Evolutionary conservation across 2,797 vertebrate genomes (phyloP), one percentile per base, ranked within the genome.

Genomic region (Perodicticus potto): DNA sequence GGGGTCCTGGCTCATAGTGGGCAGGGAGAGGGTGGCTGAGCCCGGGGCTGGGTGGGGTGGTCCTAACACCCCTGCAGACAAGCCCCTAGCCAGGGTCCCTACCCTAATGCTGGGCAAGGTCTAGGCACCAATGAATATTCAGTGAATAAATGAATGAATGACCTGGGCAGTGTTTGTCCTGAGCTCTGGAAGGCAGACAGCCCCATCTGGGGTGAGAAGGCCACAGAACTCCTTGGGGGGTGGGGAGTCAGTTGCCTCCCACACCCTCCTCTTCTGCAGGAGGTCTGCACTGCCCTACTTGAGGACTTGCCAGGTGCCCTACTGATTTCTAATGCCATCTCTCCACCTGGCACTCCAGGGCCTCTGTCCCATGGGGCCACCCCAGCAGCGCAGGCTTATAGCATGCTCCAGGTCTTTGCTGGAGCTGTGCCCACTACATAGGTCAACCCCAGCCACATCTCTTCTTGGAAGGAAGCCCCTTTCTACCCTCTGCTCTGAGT

Each of bases 271-370:
- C 19, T 55, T 14, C 55, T 16, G 13, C n/a, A 22, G 5, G 55
- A 57, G 29, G 63, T 17, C 63, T 32, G 27, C 10, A 32, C 43
- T 40, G n/a, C 10, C 5, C 10, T 61, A 40, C 45, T 17, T 77
- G 0, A 43, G 84, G 34, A 69, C 34, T 43, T 2, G 63, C 61
- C 1, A 40, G 1, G 22, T 16, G 57, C 34, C 67, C 72, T 0
- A 0, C 3, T 17, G 74, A 9, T 16, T 19, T 29, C 81, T 17
- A 29, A 34, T 0, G 10, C 32, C 32, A 9, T 17, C 84, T 29
- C 25, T 27, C 45, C 0, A 12, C 7, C 55, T 53, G 70, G 59
- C 29, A 12, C 34, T 69, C 37, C 3, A 13, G 0, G 11, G 27
- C n/a, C 11, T 45, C 69, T 23, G 0, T 20, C 53, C 45, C 16